phyloP scores from a whole-genome alignment of 2,797 vertebrate species.

The Halcyon chelicuti region DNA sequence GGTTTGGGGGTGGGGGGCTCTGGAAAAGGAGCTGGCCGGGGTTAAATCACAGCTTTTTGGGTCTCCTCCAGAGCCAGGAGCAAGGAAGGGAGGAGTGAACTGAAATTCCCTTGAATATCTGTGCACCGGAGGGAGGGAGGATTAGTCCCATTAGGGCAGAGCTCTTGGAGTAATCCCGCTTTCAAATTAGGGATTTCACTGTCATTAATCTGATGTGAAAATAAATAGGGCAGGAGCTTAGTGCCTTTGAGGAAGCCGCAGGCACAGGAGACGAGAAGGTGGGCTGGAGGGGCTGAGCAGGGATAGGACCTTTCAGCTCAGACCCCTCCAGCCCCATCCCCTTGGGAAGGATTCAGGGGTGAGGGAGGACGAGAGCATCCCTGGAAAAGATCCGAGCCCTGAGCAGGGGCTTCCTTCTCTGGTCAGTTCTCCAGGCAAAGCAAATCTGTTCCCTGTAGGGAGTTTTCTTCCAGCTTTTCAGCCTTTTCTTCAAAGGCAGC shows the following conservation, averaged over 20 bases:
- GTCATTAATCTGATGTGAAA: slow-evolving; percentile 16
- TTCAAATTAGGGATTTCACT: slow-evolving; percentile 6
- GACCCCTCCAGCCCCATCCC: not conserved
- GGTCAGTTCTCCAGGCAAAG: not conserved
- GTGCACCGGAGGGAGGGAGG: not conserved
- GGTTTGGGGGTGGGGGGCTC: not conserved
- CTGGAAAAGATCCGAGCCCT: not conserved
- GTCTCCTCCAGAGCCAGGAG: not conserved
- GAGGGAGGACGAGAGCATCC: not conserved
- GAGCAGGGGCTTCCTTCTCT: not conserved
- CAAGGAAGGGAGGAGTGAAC: not conserved
- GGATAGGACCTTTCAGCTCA: not conserved
- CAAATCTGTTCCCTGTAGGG: not conserved
- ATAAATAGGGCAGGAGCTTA: slow-evolving; percentile 29
- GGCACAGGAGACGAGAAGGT: not conserved
- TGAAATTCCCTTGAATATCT: not conserved
- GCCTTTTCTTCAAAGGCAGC: not conserved
- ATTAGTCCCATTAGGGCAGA: not conserved
- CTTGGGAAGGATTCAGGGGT: fast-evolving
- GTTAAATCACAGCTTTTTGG: not conserved
- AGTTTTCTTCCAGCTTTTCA: not conserved
- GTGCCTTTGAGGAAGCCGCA: not conserved
- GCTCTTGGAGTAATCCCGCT: not conserved
- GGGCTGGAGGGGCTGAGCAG: not conserved
- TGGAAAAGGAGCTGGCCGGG: not conserved